A percentile compares a stretch with the other conserved stretches of the same genome.
phyloP scores from a whole-genome alignment of 2,797 vertebrate species.

The Australoheros facetus region DNA sequence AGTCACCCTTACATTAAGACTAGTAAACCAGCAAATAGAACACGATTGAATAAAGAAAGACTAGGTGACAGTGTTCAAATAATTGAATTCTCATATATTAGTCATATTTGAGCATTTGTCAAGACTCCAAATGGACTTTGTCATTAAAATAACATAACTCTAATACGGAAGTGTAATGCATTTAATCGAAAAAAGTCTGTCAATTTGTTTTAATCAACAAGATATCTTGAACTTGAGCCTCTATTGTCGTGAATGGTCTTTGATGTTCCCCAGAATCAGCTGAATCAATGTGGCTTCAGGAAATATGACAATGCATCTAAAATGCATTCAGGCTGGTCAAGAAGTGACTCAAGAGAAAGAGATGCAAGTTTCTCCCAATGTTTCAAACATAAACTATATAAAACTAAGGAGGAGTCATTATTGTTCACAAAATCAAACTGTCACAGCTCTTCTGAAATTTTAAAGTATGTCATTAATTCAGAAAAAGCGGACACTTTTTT shows the following conservation, averaged over 20 bases:
- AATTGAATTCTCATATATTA: neutral
- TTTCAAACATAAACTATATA: neutral
- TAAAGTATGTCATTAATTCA: neutral
- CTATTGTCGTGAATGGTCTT: neutral
- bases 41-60: neutral
- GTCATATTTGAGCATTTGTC: neutral
- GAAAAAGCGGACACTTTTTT: neutral
- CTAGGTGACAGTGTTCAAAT: neutral
- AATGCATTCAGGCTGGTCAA: neutral
- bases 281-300: neutral
- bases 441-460: neutral
- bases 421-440: neutral
- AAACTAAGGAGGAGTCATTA: neutral
- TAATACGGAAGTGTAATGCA: neutral
- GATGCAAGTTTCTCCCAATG: neutral
- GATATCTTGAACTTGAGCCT: neutral
- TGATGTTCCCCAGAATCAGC: neutral
- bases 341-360: neutral
- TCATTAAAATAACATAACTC: neutral
- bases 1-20: neutral
- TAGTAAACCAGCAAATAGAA: neutral
- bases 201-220: too few relatives aligned
- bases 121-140: neutral
- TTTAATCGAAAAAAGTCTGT: too few relatives aligned
- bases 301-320: neutral